These are phyloP conservation scores for Spilarctia lutea DNA, from an alignment of 2,888 invertebrate species.

Conservation along the genomic window DNA sequence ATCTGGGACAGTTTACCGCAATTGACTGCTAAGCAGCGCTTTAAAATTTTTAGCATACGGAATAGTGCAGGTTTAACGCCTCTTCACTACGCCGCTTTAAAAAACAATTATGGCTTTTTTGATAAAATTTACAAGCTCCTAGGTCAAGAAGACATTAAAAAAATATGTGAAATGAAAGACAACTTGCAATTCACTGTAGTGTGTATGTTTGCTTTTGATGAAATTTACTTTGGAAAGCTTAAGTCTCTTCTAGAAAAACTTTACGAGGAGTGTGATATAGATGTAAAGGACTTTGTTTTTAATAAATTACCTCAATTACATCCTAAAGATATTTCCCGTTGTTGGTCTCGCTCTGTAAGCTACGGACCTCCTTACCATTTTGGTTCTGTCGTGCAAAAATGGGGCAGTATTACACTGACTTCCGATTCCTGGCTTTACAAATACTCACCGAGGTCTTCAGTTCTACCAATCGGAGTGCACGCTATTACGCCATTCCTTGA, in stretches of 20 bases:
- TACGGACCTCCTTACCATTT: neutral
- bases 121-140: neutral
- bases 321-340: neutral
- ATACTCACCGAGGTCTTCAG: neutral
- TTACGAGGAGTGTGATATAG: neutral
- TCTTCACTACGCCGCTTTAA: constrained; percentile 1
- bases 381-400: neutral
- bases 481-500: neutral
- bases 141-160: neutral
- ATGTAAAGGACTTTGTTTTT: constrained; percentile 1
- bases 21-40: neutral
- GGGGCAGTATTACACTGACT: neutral
- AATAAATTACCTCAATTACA: constrained; percentile 5
- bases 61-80: neutral
- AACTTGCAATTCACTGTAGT: neutral
- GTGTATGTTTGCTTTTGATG: neutral
- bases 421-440: neutral
- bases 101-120: constrained; percentile 5
- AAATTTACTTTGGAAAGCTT: neutral
- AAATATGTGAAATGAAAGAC: neutral
- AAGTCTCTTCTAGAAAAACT: neutral
- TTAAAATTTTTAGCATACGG: neutral
- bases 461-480: neutral
- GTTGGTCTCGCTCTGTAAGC: neutral
- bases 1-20: neutral